Evolutionary conservation across 2,888 invertebrate species (phyloP).

Genomic region (Lasioglossum marginatum): DNA sequence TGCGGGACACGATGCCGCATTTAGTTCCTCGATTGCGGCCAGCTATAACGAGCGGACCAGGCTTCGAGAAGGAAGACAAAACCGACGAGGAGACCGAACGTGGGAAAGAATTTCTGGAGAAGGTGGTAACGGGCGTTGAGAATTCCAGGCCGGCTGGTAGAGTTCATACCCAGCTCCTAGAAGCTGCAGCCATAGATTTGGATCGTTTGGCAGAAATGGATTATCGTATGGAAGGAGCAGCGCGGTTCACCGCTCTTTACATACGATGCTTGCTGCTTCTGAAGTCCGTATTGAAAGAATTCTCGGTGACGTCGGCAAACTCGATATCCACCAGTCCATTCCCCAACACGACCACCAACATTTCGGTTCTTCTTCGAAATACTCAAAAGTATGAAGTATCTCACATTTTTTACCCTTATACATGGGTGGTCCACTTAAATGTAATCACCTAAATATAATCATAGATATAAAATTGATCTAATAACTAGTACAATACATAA

Average conservation of each 20-base stretch:
- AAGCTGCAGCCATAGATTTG: conserved; percentile 85
- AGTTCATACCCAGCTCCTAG: conserved; percentile 83
- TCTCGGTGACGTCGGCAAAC: conserved; percentile 81
- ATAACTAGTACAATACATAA: no score
- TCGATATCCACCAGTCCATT: conserved; percentile 83
- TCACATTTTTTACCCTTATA: not conserved
- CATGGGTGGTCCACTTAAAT: no score
- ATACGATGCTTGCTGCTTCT: conserved; percentile 88
- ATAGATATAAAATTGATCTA: no score
- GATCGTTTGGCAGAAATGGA: conserved; percentile 92
- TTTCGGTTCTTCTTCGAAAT: conserved; percentile 84
- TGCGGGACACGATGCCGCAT: conserved; percentile 96
- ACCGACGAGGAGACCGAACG: conserved; percentile 75
- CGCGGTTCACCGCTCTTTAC: conserved; percentile 92
- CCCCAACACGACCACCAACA: conserved; percentile 83
- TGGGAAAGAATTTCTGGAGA: conserved; percentile 89
- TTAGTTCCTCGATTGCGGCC: conserved; percentile 91
- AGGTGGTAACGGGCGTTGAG: conserved; percentile 90
- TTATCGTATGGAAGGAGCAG: conserved; percentile 91
- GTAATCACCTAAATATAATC: no score
- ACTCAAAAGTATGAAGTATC: conserved; percentile 83
- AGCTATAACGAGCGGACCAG: conserved; percentile 78
- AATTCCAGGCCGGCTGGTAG: conserved; percentile 87
- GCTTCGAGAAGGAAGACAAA: conserved; percentile 66
- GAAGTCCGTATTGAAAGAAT: conserved; percentile 84